Evolutionary conservation across 2,888 invertebrate species (phyloP).

Genomic region (Rhopalosiphum nymphaeae): DNA sequence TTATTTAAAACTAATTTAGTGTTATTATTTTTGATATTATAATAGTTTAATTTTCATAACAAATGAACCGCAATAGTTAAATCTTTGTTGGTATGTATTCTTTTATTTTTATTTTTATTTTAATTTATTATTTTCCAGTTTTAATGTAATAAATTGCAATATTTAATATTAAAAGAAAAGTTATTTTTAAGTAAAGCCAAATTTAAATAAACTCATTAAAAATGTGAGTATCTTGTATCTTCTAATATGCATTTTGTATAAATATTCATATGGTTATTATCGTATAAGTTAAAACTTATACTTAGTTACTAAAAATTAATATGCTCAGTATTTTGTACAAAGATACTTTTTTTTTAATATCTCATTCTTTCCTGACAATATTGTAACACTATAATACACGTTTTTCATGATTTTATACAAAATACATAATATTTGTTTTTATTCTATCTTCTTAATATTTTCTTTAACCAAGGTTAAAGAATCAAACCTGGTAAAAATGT

Average conservation of each 20-base stretch:
- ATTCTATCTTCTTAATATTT: background rate
- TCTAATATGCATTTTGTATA: no score
- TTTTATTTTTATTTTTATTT: background rate
- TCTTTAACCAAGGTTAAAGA: background rate
- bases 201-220: background rate
- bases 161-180: background rate
- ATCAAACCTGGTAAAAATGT: background rate
- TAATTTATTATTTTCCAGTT: no score
- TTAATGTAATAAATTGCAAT: background rate
- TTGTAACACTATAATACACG: background rate
- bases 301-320: background rate
- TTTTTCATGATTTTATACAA: background rate
- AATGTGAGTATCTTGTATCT: background rate
- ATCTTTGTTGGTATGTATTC: background rate
- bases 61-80: background rate
- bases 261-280: background rate
- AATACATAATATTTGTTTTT: background rate
- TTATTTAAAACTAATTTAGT: background rate
- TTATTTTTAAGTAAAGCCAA: background rate
- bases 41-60: background rate
- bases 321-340: background rate
- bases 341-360: background rate
- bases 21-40: background rate
- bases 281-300: background rate
- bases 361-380: background rate